A percentile compares a stretch with the other conserved stretches of the same genome.
Evolutionary conservation across 2,113 vertebrate genomes (phyloP).

Genomic region (Catagonus wagneri): DNA sequence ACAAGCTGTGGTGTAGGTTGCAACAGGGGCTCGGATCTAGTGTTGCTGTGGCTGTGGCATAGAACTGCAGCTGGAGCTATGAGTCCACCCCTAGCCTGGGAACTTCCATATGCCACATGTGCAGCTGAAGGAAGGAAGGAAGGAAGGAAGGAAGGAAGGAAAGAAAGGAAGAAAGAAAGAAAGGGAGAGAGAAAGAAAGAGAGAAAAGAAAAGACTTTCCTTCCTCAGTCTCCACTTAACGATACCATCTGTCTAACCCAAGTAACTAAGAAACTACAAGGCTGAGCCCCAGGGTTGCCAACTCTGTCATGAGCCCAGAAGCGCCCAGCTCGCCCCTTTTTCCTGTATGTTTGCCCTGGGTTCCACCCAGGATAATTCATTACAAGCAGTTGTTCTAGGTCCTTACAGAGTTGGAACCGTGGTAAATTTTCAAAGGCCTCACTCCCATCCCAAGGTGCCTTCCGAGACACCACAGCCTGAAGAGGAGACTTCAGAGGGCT

Average conservation of each 20-base stretch:
- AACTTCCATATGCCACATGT: too few species aligned
- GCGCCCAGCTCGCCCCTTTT: background rate
- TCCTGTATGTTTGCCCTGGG: background rate
- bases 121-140: too few species aligned
- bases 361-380: background rate
- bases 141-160: background rate
- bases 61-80: too few species aligned
- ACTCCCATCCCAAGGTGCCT: constrained; percentile 83
- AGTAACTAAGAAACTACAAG: background rate
- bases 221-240: background rate
- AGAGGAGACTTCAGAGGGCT: constrained; percentile 78
- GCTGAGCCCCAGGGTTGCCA: background rate
- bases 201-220: background rate
- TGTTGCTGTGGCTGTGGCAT: too few species aligned
- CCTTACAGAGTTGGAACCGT: background rate
- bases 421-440: background rate
- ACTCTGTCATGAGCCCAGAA: background rate
- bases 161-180: background rate
- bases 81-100: too few species aligned
- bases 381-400: background rate
- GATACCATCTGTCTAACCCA: background rate
- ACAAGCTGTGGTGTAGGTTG: too few species aligned
- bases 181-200: too few species aligned
- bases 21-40: too few species aligned
- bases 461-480: constrained; percentile 85